Evolutionary conservation across 1,140 invertebrate species (phyloP), one percentile per base, ranked within the genome.

Genomic region (Arctopsyche grandis): DNA sequence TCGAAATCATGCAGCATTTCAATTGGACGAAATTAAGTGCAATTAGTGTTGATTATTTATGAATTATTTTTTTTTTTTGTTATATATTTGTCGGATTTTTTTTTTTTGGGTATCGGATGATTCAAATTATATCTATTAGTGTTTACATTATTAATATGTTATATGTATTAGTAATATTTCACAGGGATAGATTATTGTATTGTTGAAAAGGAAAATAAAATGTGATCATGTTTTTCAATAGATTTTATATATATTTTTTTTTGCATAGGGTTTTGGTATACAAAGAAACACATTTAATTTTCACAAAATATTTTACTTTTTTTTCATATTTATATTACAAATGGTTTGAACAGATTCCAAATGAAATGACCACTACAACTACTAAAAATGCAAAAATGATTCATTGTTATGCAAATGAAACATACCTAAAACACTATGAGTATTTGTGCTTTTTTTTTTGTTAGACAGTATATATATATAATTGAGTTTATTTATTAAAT

Each of bases 261-360:
- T 12, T 52, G 10, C 48, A 52, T 22, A 29, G 63, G 63, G 26
- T 29, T 24, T 12, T 12, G 63, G 22, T 24, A 26, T 66, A 24
- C 10, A 66, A 66, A 66, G 12, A 66, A 29, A 66, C 19, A 66
- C 24, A 66, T 66, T 66, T 26, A 5, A 22, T 66, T 12, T 24
- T 66, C 63, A 26, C 24, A 66, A 66, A 66, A 66, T 66, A 66
- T 26, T 66, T 66, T 66, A 66, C 63, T 66, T 66, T 66, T 24
- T 16, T 19, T 21, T 19, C 9, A 4, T 38, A 38, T 38, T 5
- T 60, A 19, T 60, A 21, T 60, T 60, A 60, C 56, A 60, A 60
- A 60, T 60, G n/a, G 21, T 60, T 19, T 19, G 1, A 60, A 19
- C 56, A 60, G 19, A 9, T 26, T 26, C 24, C 14, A 24, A 66